Conservation (phyloP, 1,140 invertebrate genomes). For the Chelonus insularis region DNA sequence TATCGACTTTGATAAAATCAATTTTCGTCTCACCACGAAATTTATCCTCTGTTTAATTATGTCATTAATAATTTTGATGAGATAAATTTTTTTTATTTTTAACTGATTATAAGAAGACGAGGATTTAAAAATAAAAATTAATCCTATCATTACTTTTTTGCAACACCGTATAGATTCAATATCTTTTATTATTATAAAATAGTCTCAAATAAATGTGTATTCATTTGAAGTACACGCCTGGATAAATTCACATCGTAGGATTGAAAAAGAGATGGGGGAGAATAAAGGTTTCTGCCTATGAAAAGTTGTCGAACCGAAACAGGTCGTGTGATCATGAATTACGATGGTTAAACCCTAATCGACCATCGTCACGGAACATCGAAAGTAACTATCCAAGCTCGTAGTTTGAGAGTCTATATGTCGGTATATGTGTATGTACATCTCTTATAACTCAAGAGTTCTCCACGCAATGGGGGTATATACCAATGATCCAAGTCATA, state of each 20-base stretch:
- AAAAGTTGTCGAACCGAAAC: slow-evolving; percentile 23
- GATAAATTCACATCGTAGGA: neutral
- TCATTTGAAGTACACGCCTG: neutral
- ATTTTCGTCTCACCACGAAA: neutral
- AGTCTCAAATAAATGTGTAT: neutral
- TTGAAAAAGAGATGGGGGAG: neutral
- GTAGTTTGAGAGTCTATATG: no score
- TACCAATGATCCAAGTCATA: slow-evolving; percentile 8
- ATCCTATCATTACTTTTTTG: no score
- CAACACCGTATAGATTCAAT: no score
- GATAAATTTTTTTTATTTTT: no score
- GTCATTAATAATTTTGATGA: no score
- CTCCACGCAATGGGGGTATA: slow-evolving; percentile 3
- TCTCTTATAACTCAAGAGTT: neutral
- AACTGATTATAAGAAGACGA: no score
- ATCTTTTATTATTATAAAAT: neutral
- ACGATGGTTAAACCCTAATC: slow-evolving; percentile 16
- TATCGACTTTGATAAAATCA: neutral
- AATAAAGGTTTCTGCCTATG: slow-evolving; percentile 8
- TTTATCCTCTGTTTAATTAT: no score
- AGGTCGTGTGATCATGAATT: slow-evolving; percentile 21
- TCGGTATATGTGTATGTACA: neutral
- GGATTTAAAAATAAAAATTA: no score
- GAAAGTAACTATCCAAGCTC: slow-evolving; percentile 5
- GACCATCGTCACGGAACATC: slow-evolving; percentile 23